Conservation (phyloP, 2,113 vertebrate genomes). For the Axis porcinus region DNA sequence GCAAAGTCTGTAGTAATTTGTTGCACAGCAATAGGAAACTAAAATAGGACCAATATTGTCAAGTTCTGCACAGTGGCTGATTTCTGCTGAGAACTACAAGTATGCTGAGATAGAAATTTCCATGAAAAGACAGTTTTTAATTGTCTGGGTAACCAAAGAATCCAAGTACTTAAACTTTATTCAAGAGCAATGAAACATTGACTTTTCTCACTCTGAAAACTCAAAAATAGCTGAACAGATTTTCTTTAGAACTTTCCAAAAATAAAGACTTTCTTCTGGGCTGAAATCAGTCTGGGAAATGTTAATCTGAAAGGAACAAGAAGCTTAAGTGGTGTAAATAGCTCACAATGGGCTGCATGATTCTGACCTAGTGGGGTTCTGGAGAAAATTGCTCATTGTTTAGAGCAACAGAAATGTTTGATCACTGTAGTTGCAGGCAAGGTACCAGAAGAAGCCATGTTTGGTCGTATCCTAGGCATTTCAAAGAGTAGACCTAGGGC, state of each 20-base stretch:
- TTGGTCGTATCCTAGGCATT: neutral
- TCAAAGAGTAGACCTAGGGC: neutral
- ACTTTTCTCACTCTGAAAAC: slow-evolving; percentile 49
- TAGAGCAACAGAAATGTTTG: neutral
- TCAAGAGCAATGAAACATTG: neutral
- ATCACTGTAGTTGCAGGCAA: neutral
- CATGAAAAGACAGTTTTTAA: slow-evolving; percentile 9
- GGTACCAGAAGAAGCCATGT: neutral
- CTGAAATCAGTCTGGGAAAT: slow-evolving; percentile 33
- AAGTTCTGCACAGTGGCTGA: neutral
- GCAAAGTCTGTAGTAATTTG: neutral
- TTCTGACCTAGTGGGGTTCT: neutral
- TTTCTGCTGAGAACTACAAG: neutral
- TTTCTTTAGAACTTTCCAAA: slow-evolving; percentile 65
- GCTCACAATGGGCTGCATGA: neutral
- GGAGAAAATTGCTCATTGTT: neutral
- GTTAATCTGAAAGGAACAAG: slow-evolving; percentile 1
- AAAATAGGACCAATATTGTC: neutral
- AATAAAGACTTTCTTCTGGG: slow-evolving; percentile 50
- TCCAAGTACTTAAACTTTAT: neutral
- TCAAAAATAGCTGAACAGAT: slow-evolving; percentile 55
- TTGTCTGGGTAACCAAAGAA: neutral
- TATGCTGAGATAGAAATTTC: neutral
- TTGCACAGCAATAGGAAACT: neutral
- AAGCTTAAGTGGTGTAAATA: neutral